Base-by-base conservation (phyloP, 1,140 invertebrate species). In the Sminthurinus signatus region DNA sequence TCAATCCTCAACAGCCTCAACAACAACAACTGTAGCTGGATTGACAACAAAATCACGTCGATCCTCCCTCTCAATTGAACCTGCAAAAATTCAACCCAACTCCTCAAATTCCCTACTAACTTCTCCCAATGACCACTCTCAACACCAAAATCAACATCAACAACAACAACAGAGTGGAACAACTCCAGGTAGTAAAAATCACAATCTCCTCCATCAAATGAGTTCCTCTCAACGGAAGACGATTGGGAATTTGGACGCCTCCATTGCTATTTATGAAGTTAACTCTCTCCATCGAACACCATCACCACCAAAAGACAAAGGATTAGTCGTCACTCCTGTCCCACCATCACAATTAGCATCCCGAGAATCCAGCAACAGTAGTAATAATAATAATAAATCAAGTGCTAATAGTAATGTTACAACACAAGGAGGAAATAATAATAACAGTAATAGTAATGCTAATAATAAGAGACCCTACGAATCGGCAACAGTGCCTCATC, bases 201-300 rank as follows among this genome's bases (percentile, higher is more conserved):
- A n/a, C n/a, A n/a, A n/a, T n/a, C n/a, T n/a, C n/a, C n/a, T 48
- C 19, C 51, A n/a, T 36, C 10, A 23, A 46, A 59, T 10, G 32
- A 28, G 12, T 19, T 10, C 5, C n/a, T 8, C 55, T 42, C 12
- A 10, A 28, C 5, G 56, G 23, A 59, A 44, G 19, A 31, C 39
- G 3, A 59, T 44, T 44, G 56, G 42, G 56, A 59, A 44, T 44
- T 27, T 59, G 19, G 36, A 59, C 21, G 10, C 56, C 17, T 36
- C 28, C n/a, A 56, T 56, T 25, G 54, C 54, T 10, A 56, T 56
- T 39, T 56, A 56, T 27, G 54, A 56, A 23, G 54, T 56, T n/a
- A 28, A 28, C 14, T 56, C 54, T 14, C 12, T 31, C 3, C 51
- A 54, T 28, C 54, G 54, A 21, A 56, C 54, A 3, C 54, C 54